Evolutionary conservation across 2,113 vertebrate genomes (phyloP).

Genomic region (Zosterops hypoxanthus): DNA sequence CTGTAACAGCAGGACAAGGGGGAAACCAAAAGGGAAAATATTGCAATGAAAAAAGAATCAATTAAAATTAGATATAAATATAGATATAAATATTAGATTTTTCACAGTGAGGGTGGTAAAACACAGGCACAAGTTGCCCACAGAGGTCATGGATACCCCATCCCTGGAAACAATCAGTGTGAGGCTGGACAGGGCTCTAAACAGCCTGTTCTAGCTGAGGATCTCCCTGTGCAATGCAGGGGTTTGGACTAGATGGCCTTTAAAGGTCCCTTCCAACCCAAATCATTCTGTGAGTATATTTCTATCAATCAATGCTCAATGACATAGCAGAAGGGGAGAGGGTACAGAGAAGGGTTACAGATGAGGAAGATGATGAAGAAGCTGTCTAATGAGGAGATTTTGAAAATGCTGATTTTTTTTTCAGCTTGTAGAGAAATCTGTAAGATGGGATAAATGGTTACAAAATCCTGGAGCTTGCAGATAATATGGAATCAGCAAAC

Average conservation of each 20-base stretch:
- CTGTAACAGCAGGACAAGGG: too few species aligned
- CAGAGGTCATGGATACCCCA: too few species aligned
- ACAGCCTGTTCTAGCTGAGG: background rate
- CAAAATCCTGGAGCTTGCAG: background rate
- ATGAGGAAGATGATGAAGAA: background rate
- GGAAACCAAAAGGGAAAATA: background rate
- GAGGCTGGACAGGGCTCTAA: background rate
- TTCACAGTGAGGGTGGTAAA: background rate
- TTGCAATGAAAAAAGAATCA: background rate
- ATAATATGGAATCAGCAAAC: background rate
- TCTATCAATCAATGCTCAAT: background rate
- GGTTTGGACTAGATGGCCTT: background rate
- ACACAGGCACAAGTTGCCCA: accelerated
- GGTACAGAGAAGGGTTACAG: background rate
- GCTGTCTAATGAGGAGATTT: background rate
- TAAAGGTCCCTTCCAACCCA: background rate
- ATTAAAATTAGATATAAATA: background rate
- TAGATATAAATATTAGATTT: background rate
- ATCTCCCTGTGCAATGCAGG: background rate
- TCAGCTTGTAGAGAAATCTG: background rate
- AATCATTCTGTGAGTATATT: background rate
- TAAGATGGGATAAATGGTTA: background rate
- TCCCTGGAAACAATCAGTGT: background rate
- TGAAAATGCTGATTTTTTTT: background rate
- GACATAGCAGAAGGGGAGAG: background rate